Evolutionary conservation across 2,888 invertebrate species (phyloP), one percentile per base, ranked within the genome.

Genomic region (Anorthoa munda): DNA sequence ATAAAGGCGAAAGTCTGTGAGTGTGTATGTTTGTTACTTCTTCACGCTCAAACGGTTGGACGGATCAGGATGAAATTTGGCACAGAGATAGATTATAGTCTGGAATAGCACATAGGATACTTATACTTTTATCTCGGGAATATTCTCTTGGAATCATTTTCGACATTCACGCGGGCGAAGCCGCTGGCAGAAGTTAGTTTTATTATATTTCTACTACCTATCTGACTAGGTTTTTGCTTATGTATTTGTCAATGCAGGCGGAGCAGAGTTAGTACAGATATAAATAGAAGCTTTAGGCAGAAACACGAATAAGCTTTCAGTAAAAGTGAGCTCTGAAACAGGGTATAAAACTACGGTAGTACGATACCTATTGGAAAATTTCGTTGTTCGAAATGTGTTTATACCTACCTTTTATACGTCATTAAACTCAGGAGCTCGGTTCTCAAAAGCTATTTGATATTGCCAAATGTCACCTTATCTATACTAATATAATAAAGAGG

Each of bases 251-350:
- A 68, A 18, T 46, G 31, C 21, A 21, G 55, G 26, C 18, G 15
- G 5, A 70, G 9, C 12, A 45, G 1, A 58, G 26, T n/a, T 69
- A 46, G 17, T 23, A 31, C 45, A 12, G 55, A 46, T 56, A 68
- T 68, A 48, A 81, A 75, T 75, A 66, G 45, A 81, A 53, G 45
- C 48, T 60, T n/a, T 46, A 60, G 46, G 17, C 39, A 26, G 64
- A 26, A 60, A 77, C 82, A 78, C 46, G 69, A 46, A 45, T 65
- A 65, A 65, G 82, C 82, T 81, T 81, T 78, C 50, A 78, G 60
- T 51, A 21, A 69, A 46, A 31, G 46, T 12, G 64, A 56, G 51
- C 45, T 45, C 48, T 64, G 50, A 55, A 79, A 79, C 26, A 64
- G 18, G 46, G 13, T 13, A 60, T 21, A 61, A 39, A 78, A 45